These are phyloP conservation scores for Megastigmus dorsalis DNA, from an alignment of 2,888 invertebrate genomes.

Conservation along the genomic window DNA sequence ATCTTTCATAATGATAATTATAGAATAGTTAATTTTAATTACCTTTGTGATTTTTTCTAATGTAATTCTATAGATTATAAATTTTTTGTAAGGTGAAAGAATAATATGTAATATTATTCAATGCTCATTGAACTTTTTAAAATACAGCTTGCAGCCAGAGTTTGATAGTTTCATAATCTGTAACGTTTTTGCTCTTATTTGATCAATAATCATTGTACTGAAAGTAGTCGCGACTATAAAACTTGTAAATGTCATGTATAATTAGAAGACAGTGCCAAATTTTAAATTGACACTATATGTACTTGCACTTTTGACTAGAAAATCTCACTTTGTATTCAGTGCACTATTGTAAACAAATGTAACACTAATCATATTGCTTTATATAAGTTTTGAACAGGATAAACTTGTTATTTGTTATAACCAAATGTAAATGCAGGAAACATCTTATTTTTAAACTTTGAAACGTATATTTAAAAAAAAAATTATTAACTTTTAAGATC, in stretches of 20 bases:
- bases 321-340: slow-evolving; percentile 5
- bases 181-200: not conserved
- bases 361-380: slow-evolving; percentile 1
- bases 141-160: not conserved
- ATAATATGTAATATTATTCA: slow-evolving; percentile 2
- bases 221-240: not conserved
- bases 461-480: not conserved
- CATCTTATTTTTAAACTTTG: slow-evolving; percentile 17
- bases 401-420: not conserved
- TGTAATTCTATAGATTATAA: not conserved
- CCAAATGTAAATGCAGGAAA: slow-evolving; percentile 9
- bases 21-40: not conserved
- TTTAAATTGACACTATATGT: slow-evolving; percentile 22
- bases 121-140: not conserved
- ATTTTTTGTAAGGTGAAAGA: slow-evolving; percentile 3
- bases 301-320: slow-evolving; percentile 18
- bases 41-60: not conserved
- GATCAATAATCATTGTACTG: not conserved
- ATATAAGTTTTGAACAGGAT: not conserved
- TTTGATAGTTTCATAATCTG: not conserved
- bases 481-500: not conserved
- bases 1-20: not conserved
- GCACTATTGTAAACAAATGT: slow-evolving; percentile 15
- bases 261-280: slow-evolving; percentile 41
- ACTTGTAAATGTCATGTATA: slow-evolving; percentile 13